phyloP scores from a whole-genome alignment of 2,797 vertebrate species.

The Bothrops alternatus region DNA sequence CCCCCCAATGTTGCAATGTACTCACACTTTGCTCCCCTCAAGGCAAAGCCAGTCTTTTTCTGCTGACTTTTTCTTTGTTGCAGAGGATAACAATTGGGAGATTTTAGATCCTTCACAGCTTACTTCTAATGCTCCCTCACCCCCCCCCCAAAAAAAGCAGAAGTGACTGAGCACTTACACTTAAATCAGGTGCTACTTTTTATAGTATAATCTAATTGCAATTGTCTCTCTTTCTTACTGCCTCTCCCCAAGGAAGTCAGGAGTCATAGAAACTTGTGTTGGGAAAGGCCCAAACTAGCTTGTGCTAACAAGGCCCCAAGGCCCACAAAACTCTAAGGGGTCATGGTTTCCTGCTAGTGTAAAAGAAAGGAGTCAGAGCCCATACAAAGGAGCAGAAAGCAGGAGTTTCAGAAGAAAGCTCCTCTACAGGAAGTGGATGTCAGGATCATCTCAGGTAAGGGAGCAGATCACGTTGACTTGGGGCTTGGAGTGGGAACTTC shows the following conservation, averaged over 20 bases:
- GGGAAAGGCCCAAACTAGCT: not conserved
- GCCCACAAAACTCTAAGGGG: not conserved
- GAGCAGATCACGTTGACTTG: not conserved
- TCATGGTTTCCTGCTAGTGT: not conserved
- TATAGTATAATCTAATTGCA: not conserved
- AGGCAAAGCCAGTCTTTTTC: not conserved
- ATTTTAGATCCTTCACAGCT: not conserved
- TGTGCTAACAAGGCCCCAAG: constrained; percentile 19
- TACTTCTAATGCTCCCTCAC: not conserved
- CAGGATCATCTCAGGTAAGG: not conserved
- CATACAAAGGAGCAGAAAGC: not conserved
- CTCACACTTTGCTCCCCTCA: not conserved
- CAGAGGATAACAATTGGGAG: no score
- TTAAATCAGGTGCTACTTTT: not conserved
- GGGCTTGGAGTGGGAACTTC: not conserved
- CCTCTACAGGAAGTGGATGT: not conserved
- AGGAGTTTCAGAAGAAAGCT: not conserved
- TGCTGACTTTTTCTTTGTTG: not conserved
- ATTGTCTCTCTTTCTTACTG: not conserved
- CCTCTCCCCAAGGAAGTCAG: not conserved
- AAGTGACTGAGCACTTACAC: not conserved
- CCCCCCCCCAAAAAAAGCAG: not conserved
- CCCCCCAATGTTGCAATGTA: no score
- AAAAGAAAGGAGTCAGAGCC: not conserved
- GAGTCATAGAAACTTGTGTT: constrained; percentile 20